phyloP scores from a whole-genome alignment of 2,888 invertebrate genomes.

The Nysson spinosus region DNA sequence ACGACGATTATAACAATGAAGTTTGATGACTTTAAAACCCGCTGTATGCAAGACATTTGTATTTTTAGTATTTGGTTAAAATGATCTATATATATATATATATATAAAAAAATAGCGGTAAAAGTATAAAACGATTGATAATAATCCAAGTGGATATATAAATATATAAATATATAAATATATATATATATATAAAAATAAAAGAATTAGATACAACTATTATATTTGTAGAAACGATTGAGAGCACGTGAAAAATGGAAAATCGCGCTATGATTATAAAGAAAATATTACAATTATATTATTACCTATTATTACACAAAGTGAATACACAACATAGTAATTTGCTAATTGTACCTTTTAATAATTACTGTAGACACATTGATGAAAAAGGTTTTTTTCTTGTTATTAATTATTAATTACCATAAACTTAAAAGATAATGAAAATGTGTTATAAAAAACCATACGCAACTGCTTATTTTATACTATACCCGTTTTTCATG shows the following conservation, averaged over 20 bases:
- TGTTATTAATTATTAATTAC: slow-evolving; percentile 76
- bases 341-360: slow-evolving; percentile 77
- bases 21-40: slow-evolving; percentile 61
- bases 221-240: slow-evolving; percentile 75
- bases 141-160: slow-evolving; percentile 73
- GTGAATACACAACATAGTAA: slow-evolving; percentile 77
- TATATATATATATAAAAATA: slow-evolving; percentile 42
- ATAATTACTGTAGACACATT: slow-evolving; percentile 77
- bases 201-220: slow-evolving; percentile 74
- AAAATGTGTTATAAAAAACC: slow-evolving; percentile 76
- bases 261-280: slow-evolving; percentile 74
- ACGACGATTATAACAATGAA: too few species aligned
- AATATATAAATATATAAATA: slow-evolving; percentile 55
- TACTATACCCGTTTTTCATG: slow-evolving; percentile 55
- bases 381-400: slow-evolving; percentile 75
- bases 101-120: slow-evolving; percentile 72
- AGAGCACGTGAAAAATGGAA: slow-evolving; percentile 71
- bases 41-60: slow-evolving; percentile 72
- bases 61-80: slow-evolving; percentile 77
- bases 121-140: slow-evolving; percentile 72
- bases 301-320: slow-evolving; percentile 76
- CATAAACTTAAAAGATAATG: slow-evolving; percentile 76
- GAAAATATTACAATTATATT: slow-evolving; percentile 74
- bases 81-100: slow-evolving; percentile 72
- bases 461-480: slow-evolving; percentile 68